Base-by-base conservation (phyloP, 2,113 vertebrate genomes). In the Burhinus oedicnemus region DNA sequence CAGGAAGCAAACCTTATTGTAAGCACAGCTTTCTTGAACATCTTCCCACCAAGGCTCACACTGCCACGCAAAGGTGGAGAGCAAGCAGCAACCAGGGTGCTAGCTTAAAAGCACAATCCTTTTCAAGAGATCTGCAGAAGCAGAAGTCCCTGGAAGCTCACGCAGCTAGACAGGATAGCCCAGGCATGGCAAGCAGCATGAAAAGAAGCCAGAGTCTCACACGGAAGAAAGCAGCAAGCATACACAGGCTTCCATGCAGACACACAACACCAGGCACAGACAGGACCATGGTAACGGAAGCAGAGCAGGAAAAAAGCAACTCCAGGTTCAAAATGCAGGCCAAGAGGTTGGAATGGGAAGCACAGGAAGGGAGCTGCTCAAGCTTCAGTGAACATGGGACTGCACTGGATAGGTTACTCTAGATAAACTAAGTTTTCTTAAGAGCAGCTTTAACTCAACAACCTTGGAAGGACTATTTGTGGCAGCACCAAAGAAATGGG, bases 1-100 rank as follows among this genome's bases (percentile, higher is more conserved):
- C 86, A 89, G 91, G 81, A 95, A 95, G 61, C 52, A 90, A 87
- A 66, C 8, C 11, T 90, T 54, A 93, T 11, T 83, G 68, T 77
- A 83, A 83, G 42, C 55, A 20, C 18, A 66, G 60, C 64, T 81
- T 92, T 81, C 76, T 44, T 76, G 71, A 96, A 62, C 0, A 1
- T 81, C 90, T 83, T 95, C 60, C 82, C 66, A 82, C 42, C 26
- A 5, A 62, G 60, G n/a, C 65, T 70, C 2, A 0, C 11, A 2
- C 15, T 62, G 32, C 66, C 68, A 1, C 12, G 40, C 3, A 10
- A 61, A 51, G 49, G n/a, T 5, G 20, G 54, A 84, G 34, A 54
- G 49, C 1, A 4, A 84, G 64, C 57, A 88, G n/a, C n/a, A 55
- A 23, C 42, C 45, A 66, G 51, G n/a, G 13, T 5, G 23, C 68